Evolutionary conservation across 2,113 vertebrate genomes (phyloP).

Genomic region (Rafetus swinhoei): DNA sequence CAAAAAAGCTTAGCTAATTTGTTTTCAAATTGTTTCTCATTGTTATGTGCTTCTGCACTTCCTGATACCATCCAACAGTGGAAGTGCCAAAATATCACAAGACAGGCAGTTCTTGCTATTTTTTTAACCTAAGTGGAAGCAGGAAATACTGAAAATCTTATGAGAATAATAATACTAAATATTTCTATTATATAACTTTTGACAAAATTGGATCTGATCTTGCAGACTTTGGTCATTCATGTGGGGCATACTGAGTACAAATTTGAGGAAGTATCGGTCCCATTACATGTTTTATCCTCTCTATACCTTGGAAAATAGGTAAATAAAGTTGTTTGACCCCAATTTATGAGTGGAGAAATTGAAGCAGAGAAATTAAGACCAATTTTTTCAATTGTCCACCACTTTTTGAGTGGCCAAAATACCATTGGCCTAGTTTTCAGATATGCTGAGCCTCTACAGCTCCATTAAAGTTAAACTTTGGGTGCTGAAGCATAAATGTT

Average conservation of each 20-base stretch:
- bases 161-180: background rate
- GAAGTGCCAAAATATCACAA: background rate
- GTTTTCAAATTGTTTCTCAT: background rate
- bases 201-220: background rate
- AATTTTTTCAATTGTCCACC: slow-evolving; percentile 19
- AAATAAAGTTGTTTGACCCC: slow-evolving; percentile 53
- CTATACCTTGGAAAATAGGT: background rate
- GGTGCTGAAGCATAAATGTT: slow-evolving; percentile 68
- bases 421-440: slow-evolving; percentile 3
- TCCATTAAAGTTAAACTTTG: slow-evolving; percentile 63
- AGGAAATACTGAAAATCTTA: background rate
- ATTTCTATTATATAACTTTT: background rate
- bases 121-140: background rate
- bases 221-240: slow-evolving; percentile 8
- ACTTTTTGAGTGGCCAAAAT: slow-evolving; percentile 61
- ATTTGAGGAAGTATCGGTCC: slow-evolving; percentile 11
- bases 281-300: background rate
- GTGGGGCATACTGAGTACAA: background rate
- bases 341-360: slow-evolving; percentile 55
- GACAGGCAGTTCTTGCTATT: background rate
- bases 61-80: background rate
- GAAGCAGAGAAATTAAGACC: slow-evolving; percentile 47
- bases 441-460: slow-evolving; percentile 46
- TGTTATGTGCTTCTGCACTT: slow-evolving; percentile 4
- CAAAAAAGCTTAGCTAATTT: slow-evolving; percentile 13